A percentile compares a stretch with the other conserved stretches of the same genome.
Evolutionary conservation across 2,888 invertebrate genomes (phyloP).

Genomic region (Myathropa florea): DNA sequence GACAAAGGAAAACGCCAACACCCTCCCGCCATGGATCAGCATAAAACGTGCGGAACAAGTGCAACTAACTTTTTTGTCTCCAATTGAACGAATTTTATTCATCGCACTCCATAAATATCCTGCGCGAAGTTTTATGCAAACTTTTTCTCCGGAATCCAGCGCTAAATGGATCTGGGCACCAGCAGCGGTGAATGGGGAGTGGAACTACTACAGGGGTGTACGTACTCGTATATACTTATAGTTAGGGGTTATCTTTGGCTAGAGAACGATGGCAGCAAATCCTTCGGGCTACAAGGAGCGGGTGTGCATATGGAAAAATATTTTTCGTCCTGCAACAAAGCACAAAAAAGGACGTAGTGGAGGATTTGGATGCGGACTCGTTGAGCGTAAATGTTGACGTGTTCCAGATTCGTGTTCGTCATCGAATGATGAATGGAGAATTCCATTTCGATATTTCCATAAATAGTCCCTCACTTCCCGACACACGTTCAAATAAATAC

Average conservation of each 20-base stretch:
- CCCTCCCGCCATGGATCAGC: slow-evolving; percentile 37
- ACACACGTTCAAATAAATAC: not conserved
- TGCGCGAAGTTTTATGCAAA: slow-evolving; percentile 46
- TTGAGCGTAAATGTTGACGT: slow-evolving; percentile 36
- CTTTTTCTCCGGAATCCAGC: slow-evolving; percentile 22
- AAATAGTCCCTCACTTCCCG: slow-evolving; percentile 14
- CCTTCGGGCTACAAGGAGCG: not conserved
- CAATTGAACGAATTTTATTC: slow-evolving; percentile 69
- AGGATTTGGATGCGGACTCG: slow-evolving; percentile 12
- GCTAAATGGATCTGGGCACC: slow-evolving; percentile 41
- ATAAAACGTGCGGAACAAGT: slow-evolving; percentile 67
- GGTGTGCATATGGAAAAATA: slow-evolving; percentile 31
- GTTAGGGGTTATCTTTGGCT: slow-evolving; percentile 51
- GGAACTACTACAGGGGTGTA: not conserved
- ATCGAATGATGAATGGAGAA: slow-evolving; percentile 34
- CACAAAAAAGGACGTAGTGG: not conserved
- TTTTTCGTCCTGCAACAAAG: not conserved
- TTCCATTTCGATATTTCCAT: slow-evolving; percentile 52
- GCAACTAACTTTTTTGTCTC: slow-evolving; percentile 70
- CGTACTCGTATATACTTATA: not conserved
- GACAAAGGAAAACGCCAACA: slow-evolving; percentile 24
- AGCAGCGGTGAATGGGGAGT: slow-evolving; percentile 1
- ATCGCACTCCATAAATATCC: slow-evolving; percentile 71
- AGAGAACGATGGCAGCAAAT: not conserved
- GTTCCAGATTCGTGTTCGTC: slow-evolving; percentile 29